Evolutionary conservation across 2,113 vertebrate species (phyloP), one percentile per base, ranked within the genome.

Genomic region (Erythrolamprus reginae): DNA sequence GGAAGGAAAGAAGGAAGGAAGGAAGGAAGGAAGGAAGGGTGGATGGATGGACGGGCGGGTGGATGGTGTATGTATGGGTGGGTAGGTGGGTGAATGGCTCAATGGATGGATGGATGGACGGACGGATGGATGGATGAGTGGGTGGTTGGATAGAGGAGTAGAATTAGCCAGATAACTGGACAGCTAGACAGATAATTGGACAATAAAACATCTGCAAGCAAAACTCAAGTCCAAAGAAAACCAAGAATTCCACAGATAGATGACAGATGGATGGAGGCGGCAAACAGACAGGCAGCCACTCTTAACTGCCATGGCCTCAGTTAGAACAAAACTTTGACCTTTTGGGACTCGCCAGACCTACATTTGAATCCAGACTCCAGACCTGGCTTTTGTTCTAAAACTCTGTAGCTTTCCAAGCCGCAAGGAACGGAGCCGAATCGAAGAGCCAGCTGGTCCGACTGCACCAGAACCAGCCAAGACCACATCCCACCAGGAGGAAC

Each of bases 1-100:
- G n/a, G n/a, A n/a, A n/a, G n/a, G n/a, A n/a, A n/a, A n/a, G n/a
- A n/a, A n/a, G n/a, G n/a, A n/a, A n/a, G n/a, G n/a, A n/a, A n/a
- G n/a, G n/a, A n/a, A n/a, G n/a, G n/a, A n/a, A n/a, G n/a, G n/a
- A n/a, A n/a, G n/a, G n/a, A n/a, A n/a, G 13, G 24, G 3, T n/a
- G 12, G 3, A 52, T 2, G 10, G 48, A 50, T 50, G 47, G 47
- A 47, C 2, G 48, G 48, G 10, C 10, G 2, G 48, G 10, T 10
- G 48, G 48, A 50, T 50, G 9, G 6, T 56, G 21, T 21, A 2
- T 12, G 23, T 21, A 2, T 58, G 24, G 24, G 1, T 58, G 24
- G 24, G 2, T 10, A 1, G 26, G 1, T 12, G 26, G 58, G 26
- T 51, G 13, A 7, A 1, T n/a, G 12, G 3, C 15, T 10, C 1